Base-by-base conservation (phyloP, 2,113 vertebrate species). In the Pelvicachromis taeniatus region DNA sequence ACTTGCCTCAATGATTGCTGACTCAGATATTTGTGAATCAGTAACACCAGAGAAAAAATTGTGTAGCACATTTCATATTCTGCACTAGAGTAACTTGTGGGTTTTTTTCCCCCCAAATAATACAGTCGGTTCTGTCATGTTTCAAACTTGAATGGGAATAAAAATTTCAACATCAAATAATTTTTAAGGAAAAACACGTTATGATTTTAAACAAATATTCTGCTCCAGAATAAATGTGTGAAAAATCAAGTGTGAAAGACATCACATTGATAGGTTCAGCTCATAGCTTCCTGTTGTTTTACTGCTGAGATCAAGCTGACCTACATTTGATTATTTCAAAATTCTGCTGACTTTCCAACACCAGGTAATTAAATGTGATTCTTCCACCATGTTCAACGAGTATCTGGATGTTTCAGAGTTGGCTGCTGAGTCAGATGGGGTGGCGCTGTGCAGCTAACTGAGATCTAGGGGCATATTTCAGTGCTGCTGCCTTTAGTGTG, bases 391-490 rank as follows among this genome's bases (percentile, higher is more conserved):
- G 84, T 91, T 88, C 86, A 65, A 68, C 10, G 29, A 73, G 56
- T 73, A 59, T 79, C 56, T 83, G 73, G 83, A 84, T 84, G 83
- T 68, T 85, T 81, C 88, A 40, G 79, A 89, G 80, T 85, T 83
- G 87, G 89, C 84, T 94, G 93, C 95, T 94, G 93, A 95, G 85
- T 95, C 93, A 95, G 91, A 90, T 85, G 85, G 84, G 91, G 85
- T 92, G 91, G 86, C 86, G 40, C 85, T 89, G 42, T 83, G 91
- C 77, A 58, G 92, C 82, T 90, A 91, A 92, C 85, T 79, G 89
- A 91, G 88, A 93, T 93, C 91, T 90, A 14, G 91, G 90, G 89
- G 86, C 88, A 89, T 84, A 89, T 95, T 80, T 86, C 88, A 48
- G 81, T 56, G 58, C 86, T 82, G 88, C 90, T 93, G 91, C 89